Evolutionary conservation across 2,888 invertebrate species (phyloP), one percentile per base, ranked within the genome.

Genomic region (Parelbella ahira): DNA sequence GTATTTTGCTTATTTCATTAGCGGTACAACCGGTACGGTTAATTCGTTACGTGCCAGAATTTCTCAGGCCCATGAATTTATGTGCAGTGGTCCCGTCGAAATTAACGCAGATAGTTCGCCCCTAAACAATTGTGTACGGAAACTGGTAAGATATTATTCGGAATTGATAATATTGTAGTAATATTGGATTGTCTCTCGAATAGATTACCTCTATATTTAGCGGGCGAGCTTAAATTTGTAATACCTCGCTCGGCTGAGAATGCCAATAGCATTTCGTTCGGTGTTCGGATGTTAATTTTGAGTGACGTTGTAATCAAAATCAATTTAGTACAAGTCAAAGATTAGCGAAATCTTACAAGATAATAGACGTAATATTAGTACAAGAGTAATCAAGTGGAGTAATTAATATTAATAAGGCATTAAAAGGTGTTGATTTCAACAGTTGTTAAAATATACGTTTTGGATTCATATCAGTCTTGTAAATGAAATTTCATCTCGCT

Each of bases 1-100:
- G 47, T 41, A 60, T 61, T 55, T 53, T 47, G 53, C 44, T 58
- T 60, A 63, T 66, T 66, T 62, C 57, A 57, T 63, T 58, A 60
- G 50, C 56, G 51, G 47, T 44, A 37, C 12, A 47, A 44, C 36
- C 32, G 44, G 23, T 36, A 30, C 13, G 29, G 48, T 41, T 56
- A 57, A 53, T 56, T 52, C 50, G 61, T 53, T 54, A 53, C 60
- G 62, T 55, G 63, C 53, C 56, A 51, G 55, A 57, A 60, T 60
- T 60, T 54, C 49, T 49, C 34, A 44, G 51, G 45, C 47, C 53
- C 54, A 54, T 56, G 51, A 59, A 66, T 61, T 61, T 60, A 60
- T 55, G 55, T 54, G 57, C 54, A 54, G 58, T 37, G 38, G 21
- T 48, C 41, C 42, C 47, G 37, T 25, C 38, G 38, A 46, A 50